These are phyloP conservation scores for Diplazon laetatorius DNA, from an alignment of 2,888 invertebrate species.

Conservation along the genomic window DNA sequence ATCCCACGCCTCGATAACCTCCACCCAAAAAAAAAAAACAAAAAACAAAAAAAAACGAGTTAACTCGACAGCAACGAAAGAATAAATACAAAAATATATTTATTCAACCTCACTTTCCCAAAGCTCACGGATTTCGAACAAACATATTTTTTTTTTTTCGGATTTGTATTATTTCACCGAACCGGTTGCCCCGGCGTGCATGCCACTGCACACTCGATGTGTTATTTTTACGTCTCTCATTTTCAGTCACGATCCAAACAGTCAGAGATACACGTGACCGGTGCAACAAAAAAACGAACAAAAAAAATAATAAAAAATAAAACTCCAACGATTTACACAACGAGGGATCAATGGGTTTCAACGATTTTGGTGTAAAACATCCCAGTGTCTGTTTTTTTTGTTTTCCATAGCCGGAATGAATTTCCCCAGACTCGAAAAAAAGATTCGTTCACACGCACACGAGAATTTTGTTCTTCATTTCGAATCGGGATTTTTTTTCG, in stretches of 20 bases:
- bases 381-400: not conserved
- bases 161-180: slow-evolving; percentile 1
- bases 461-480: not conserved
- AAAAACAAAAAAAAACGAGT: no score
- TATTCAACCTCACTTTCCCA: not conserved
- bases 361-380: not conserved
- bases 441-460: not conserved
- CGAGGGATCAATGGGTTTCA: slow-evolving; percentile 6
- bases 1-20: no score
- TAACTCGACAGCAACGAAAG: not conserved
- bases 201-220: not conserved
- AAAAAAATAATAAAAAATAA: no score
- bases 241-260: not conserved
- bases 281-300: not conserved
- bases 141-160: not conserved
- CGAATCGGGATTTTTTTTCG: not conserved
- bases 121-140: not conserved
- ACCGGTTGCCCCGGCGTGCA: not conserved
- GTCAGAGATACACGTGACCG: not conserved
- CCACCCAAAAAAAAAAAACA: no score
- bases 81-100: not conserved
- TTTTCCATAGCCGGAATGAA: not conserved
- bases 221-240: not conserved
- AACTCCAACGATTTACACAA: not conserved
- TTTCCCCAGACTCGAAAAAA: not conserved